Base-by-base conservation (phyloP, 2,113 vertebrate genomes). In the Corythoichthys intestinalis region DNA sequence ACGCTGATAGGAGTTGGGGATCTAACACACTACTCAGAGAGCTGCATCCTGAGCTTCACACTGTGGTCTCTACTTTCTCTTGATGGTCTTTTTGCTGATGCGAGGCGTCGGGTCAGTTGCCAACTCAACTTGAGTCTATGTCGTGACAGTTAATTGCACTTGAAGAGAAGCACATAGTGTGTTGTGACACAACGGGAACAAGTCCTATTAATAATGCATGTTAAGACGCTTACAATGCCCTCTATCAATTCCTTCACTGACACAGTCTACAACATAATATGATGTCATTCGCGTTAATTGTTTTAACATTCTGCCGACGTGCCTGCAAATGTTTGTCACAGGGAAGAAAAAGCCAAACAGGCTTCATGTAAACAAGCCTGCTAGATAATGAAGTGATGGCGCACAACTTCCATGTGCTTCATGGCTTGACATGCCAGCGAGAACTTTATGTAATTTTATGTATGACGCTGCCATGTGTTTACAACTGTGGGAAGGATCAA, bases 121-220 rank as follows among this genome's bases (percentile, higher is more conserved):
- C 61, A 47, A 28, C 44, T 47, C 10, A n/a, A 48, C 12, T 63
- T 41, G 61, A 14, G 41, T 63, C 20, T 14, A 20, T 47, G n/a
- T 41, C 13, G 34, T 47, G 61, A 63, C 44, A 47, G 44, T 47
- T 63, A 63, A 63, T 63, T 63, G 44, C 44, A 47, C 44, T 47
- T 47, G 61, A 63, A 47, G 20, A 48, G 61, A 63, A 41, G 28
- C 4, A 5, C 20, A 34, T 28, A 7, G 44, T 41, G 12, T 47
- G 44, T 47, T 47, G 20, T 63, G 61, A 63, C 61, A 47, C 44
- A 63, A 63, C 47, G 41, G 44, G 61, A 63, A 63, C 61, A 34
- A 47, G n/a, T 14, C n/a, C 44, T 20, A 63, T 63, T 63, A 63
- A 48, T 63, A 63, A 63, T 63, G 44, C 61, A 34, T 7, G 41